These are phyloP conservation scores for Dipodomys stephensi DNA, from an alignment of 2,113 vertebrate genomes.

Conservation along the genomic window DNA sequence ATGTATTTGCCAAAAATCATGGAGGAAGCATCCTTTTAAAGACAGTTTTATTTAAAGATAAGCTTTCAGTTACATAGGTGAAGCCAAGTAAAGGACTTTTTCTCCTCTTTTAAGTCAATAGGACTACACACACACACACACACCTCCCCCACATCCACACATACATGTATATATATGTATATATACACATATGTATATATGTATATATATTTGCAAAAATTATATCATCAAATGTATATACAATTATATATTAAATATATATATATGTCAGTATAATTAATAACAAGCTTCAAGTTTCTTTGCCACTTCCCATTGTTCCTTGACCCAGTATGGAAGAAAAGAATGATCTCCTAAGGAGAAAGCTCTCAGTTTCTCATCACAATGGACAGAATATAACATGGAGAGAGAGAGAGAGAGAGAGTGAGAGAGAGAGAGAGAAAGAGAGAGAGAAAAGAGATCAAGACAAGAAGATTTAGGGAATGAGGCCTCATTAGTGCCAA, in stretches of 20 bases:
- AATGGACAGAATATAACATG: not conserved
- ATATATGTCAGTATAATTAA: not conserved
- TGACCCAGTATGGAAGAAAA: not conserved
- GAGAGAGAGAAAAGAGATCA: not conserved
- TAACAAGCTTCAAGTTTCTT: not conserved
- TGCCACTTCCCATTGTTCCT: not conserved
- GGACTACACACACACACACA: not conserved
- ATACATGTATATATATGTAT: no score
- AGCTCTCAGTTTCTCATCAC: not conserved
- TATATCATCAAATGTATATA: no score
- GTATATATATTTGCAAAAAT: no score
- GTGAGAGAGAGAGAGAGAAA: not conserved
- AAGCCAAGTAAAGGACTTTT: not conserved
- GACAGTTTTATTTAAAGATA: conserved; percentile 6
- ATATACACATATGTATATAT: no score
- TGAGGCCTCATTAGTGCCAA: not conserved
- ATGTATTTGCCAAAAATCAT: conserved; percentile 47
- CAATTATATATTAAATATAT: no score
- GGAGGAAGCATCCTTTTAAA: conserved; percentile 47
- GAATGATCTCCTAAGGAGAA: not conserved
- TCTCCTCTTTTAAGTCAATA: not conserved
- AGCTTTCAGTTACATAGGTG: not conserved
- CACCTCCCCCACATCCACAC: no score
- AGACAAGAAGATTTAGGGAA: not conserved
- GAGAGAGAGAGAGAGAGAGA: not conserved